Evolutionary conservation across 2,888 invertebrate genomes (phyloP), one percentile per base, ranked within the genome.

Genomic region (Ctena decussata): DNA sequence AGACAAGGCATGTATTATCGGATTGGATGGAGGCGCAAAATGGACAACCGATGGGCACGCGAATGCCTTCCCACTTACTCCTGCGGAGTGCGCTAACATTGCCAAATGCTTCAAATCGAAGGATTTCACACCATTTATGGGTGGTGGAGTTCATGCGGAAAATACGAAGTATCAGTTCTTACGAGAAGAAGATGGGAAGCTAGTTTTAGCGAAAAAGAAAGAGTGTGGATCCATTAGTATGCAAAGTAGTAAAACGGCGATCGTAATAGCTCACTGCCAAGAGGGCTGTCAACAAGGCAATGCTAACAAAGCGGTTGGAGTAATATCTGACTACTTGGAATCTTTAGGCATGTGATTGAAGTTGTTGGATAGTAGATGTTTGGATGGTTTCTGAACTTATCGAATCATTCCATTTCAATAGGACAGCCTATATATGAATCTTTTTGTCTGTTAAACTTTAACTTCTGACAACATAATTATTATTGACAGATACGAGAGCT

Each of bases 101-200:
- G 92, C 92, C 11, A 57, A n/a, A 18, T 74, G 77, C 70, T 90
- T 93, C 35, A 92, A 91, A 82, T 24, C 49, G 12, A 85, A 88
- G 41, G 84, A 91, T 76, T 92, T 92, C 49, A 27, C 85, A 0
- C 3, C 65, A 5, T 91, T 92, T 74, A 49, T 75, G 80, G 65
- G 85, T 0, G 41, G 57, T 72, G 93, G 93, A 24, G 65, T 92
- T 3, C 27, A 65, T 24, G 35, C 74, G 6, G 91, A 80, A 44
- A 87, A 87, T 3, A n/a, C 41, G 11, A 93, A 92, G 76, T 93
- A 92, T 70, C 91, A 92, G 77, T 93, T 92, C 84, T 77, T 93
- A 21, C 75, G 92, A 82, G 89, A 80, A 70, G 91, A 91, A n/a
- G 91, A 90, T 69, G 82, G 72, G 8, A 91, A 90, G 60, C 0